These are phyloP conservation scores for Pleuronectes platessa DNA, from an alignment of 2,113 vertebrate species.

Conservation along the genomic window DNA sequence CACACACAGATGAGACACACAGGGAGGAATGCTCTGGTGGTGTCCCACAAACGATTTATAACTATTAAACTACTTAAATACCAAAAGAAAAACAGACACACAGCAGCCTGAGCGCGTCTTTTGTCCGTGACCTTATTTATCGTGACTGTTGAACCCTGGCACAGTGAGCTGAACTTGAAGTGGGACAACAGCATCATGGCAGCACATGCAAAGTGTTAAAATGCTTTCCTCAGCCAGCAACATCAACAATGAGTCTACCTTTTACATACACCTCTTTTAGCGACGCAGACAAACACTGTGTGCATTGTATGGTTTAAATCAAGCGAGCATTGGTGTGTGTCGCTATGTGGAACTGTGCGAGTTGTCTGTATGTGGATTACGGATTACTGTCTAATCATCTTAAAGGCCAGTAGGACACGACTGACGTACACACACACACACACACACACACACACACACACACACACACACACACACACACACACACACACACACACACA, in stretches of 20 bases:
- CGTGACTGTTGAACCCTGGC: not conserved
- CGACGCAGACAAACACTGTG: not conserved
- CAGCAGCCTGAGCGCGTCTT: not conserved
- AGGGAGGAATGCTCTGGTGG: constrained; percentile 6
- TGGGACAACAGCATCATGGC: not conserved
- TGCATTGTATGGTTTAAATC: not conserved
- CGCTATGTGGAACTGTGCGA: not conserved
- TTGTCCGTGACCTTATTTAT: not conserved
- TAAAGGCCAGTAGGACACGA: not conserved
- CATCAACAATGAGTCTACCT: not conserved
- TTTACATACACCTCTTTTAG: not conserved
- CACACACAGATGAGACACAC: not conserved
- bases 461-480: too few relatives aligned
- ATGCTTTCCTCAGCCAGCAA: not conserved
- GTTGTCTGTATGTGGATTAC: constrained; percentile 48
- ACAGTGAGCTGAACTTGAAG: not conserved
- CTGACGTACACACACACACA: not conserved
- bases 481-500: too few relatives aligned
- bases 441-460: not conserved
- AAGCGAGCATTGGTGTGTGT: constrained; percentile 12
- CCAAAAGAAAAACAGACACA: not conserved
- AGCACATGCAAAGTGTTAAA: not conserved
- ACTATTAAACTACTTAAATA: constrained; percentile 11
- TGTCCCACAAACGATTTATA: constrained; percentile 27
- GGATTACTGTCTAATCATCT: constrained; percentile 63